Evolutionary conservation across 2,888 invertebrate species (phyloP), one percentile per base, ranked within the genome.

Genomic region (Carabus problematicus): DNA sequence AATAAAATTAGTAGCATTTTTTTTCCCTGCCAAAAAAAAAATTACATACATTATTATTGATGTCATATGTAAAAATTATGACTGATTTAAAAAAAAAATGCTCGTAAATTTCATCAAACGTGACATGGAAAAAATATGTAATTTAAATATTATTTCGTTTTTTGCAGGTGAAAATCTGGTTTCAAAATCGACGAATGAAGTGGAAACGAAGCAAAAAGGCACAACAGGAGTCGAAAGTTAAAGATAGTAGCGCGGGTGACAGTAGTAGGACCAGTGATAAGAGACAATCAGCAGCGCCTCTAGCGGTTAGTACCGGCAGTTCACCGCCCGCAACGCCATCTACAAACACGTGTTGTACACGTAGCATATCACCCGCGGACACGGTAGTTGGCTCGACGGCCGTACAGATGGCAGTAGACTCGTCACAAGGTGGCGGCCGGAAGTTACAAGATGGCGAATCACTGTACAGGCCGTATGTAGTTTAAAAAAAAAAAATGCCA

Each of bases 121-220:
- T 6, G 29, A 29, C 3, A 6, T 29, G 6, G 29, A 29, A 29
- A 29, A 29, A 29, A 29, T 59, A 58, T 42, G 12, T 70, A 55
- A 64, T 52, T 29, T 29, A 59, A 58, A 56, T 71, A 3, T 29
- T 29, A 3, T 29, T 6, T 29, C 29, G 29, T 29, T 78, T 80
- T 64, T 64, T 64, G 9, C 87, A 97, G 94, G 97, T 97, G 72
- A 97, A 97, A 87, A 97, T 97, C 77, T 97, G 97, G 98, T 98
- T 98, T 83, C 98, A 98, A 87, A 98, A 98, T 82, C 88, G 98
- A 60, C 89, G 98, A 76, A 98, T 98, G 98, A 98, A 98, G 81
- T 97, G 97, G 97, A 98, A 98, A 81, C 86, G 98, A 9, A 97
- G 96, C 73, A 97, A 97, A 86, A 97, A 97, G 78, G 95, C 95